phyloP scores from a whole-genome alignment of 2,113 vertebrate genomes.

The Oxyura jamaicensis region DNA sequence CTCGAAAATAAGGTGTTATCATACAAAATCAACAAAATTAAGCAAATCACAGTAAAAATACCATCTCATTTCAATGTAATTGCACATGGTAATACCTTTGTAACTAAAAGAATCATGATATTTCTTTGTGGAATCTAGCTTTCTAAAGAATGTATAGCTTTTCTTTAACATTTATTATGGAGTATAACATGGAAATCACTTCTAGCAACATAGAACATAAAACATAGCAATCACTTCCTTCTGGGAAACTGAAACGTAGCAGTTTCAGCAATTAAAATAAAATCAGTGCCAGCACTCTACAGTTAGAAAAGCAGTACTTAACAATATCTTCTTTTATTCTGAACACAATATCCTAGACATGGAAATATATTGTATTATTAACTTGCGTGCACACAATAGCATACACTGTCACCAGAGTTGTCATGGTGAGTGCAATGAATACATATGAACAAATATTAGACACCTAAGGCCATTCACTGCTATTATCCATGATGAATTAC shows the following conservation, averaged over 20 bases:
- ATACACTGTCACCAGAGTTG: neutral
- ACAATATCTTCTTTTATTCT: neutral
- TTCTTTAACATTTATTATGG: neutral
- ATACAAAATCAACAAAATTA: neutral
- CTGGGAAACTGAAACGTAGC: neutral
- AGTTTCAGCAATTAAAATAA: neutral
- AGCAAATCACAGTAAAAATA: neutral
- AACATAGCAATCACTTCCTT: neutral
- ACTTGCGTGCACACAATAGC: neutral
- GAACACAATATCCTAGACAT: neutral
- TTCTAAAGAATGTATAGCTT: neutral
- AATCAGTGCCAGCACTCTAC: neutral
- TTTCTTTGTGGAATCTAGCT: neutral
- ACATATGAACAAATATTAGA: conserved; percentile 1
- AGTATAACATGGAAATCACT: neutral
- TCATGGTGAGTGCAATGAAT: neutral
- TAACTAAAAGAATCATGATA: neutral
- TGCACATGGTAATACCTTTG: neutral
- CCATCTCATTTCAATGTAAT: neutral
- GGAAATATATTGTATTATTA: neutral
- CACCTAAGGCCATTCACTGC: neutral
- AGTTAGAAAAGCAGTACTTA: neutral
- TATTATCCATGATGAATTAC: neutral
- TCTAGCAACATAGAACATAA: too few relatives aligned
- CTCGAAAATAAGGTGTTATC: neutral